Base-by-base conservation (phyloP, 92 coral and sea anemone genomes). In the Actinostola sp. region DNA sequence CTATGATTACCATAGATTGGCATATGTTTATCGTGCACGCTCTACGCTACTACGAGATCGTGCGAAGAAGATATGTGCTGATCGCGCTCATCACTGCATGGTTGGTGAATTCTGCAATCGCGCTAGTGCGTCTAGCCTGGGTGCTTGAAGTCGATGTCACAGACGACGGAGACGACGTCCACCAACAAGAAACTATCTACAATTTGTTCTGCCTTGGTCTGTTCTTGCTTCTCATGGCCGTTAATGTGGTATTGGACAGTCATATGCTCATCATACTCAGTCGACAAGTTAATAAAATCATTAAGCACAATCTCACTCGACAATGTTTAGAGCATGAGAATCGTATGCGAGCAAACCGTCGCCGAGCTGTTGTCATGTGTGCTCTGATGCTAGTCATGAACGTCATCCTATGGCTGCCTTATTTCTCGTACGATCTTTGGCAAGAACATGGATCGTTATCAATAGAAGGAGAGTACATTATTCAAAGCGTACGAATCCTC, bases 361-460 rank as follows among this genome's bases (percentile, higher is more conserved):
- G 81, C 1, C 53, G 72, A 15, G 81, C 81, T 23, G 69, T 75
- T 0, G 35, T 75, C 63, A 75, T 75, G 81, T 75, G 81, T 21
- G 68, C 51, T 6, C n/a, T 34, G 27, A 75, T 75, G 73, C 69
- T 75, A 0, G 60, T 25, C 16, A 75, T 64, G 53, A 75, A 75
- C 49, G 68, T 64, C 13, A 61, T 55, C 12, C 49, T 75, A 24
- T 75, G 81, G 81, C 25, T 75, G 38, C 81, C 81, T 0, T 75
- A 75, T 30, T 75, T 75, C 61, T 44, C 72, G 21, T 64, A 48
- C 41, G 81, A 75, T n/a, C 63, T 75, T 10, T 64, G 63, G 65
- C 81, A 75, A 53, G 45, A 34, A 7, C 36, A 66, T 13, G 57
- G 42, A 17, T 49, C 39, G 24, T 21, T 64, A 0, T 6, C 51